Base-by-base conservation (phyloP, 1,140 invertebrate species). In the Lamellibrachia luymesi region DNA sequence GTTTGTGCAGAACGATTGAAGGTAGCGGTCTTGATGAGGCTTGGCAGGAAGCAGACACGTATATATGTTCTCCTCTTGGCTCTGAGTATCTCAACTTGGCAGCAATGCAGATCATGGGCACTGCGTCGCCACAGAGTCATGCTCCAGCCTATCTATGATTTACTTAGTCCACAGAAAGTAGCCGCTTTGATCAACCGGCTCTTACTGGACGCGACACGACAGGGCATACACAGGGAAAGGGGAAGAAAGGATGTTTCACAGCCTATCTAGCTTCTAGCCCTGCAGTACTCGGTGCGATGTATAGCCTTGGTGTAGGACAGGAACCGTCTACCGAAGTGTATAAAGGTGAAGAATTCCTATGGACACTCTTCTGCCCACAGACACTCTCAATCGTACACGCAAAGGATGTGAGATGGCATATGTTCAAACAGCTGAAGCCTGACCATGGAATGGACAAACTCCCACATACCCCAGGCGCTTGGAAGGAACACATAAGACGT, bases 141-240 rank as follows among this genome's bases (percentile, higher is more conserved):
- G 49, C 90, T n/a, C 13, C 13, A 91, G n/a, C 90, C 90, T 25
- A 91, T 91, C 17, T 91, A n/a, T 91, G 90, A 91, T 22, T 13
- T 25, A 51, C 90, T 91, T 91, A 22, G 25, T 51, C 13, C 8
- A 50, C 17, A 5, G 17, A 91, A 91, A n/a, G 38, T n/a, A 91
- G 7, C 92, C 22, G 92, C 50, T 92, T 92, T 92, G 50, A 92
- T 92, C 22, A 92, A 92, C 50, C 52, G 92, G 92, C 92, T 17
- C 50, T 92, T 13, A 92, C 50, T 2, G 50, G 92, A 13, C 51
- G 50, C 51, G 92, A 92, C 27, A 92, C 92, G 7, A 52, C 92
- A 50, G 92, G 92, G 5, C 92, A 51, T n/a, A 92, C 51, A 38
- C n/a, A 92, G 51, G 51, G 92, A 92, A 92, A 92, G 52, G 50